Evolutionary conservation across 2,888 invertebrate genomes (phyloP).

Genomic region (Lithophane ornitopus): DNA sequence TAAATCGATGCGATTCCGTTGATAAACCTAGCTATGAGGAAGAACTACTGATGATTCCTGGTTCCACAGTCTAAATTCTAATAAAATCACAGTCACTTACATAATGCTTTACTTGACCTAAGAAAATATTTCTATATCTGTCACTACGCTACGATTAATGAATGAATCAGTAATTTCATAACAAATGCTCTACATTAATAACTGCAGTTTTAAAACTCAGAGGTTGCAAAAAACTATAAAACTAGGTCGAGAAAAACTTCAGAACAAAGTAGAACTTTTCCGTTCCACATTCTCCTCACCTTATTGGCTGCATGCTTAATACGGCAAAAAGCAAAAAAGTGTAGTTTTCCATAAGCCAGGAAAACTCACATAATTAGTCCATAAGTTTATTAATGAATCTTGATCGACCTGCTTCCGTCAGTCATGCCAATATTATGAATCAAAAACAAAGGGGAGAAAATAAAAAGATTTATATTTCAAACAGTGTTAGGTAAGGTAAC

Average conservation of each 20-base stretch:
- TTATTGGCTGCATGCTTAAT: conserved; percentile 2
- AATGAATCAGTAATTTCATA: conserved; percentile 8
- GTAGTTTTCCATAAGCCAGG: neutral
- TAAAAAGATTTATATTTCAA: neutral
- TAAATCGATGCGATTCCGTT: neutral
- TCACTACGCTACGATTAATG: neutral
- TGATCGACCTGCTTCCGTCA: neutral
- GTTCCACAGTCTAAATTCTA: neutral
- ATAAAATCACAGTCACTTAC: neutral
- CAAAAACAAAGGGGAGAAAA: neutral
- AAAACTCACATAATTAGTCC: neutral
- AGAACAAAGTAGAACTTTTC: conserved; percentile 21
- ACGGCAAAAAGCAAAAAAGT: neutral
- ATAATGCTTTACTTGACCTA: neutral
- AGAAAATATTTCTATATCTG: neutral
- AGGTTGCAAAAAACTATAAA: conserved; percentile 16
- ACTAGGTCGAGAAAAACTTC: conserved; percentile 25
- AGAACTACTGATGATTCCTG: neutral
- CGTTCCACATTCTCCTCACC: conserved; percentile 4
- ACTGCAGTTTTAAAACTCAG: conserved; percentile 3
- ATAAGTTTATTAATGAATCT: neutral
- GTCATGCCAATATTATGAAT: neutral
- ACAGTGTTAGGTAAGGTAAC: neutral
- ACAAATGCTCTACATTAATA: conserved; percentile 8
- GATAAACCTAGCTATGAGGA: neutral